Conservation (phyloP, 2,888 invertebrate species). For the Creontiades dilutus region DNA sequence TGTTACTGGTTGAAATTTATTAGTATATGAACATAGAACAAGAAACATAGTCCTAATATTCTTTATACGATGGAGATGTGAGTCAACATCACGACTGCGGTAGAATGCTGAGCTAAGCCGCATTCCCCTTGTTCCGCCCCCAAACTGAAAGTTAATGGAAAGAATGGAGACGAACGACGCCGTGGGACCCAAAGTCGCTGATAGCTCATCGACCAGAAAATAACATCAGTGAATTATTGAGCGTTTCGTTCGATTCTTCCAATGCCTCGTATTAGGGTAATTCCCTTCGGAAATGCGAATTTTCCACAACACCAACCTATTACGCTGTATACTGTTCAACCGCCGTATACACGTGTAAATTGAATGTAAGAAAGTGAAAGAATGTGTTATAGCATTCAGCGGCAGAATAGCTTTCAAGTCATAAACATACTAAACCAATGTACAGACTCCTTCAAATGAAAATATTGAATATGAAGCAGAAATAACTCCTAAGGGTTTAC, state of each 20-base stretch:
- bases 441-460: too few species aligned
- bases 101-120: neutral
- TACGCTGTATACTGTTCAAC: neutral
- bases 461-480: too few species aligned
- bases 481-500: too few species aligned
- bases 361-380: too few species aligned
- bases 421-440: too few species aligned
- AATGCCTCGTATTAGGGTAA: neutral
- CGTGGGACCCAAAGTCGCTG: neutral
- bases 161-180: neutral
- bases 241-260: conserved; percentile 42
- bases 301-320: neutral
- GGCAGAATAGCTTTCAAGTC: too few species aligned
- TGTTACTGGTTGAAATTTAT: too few species aligned
- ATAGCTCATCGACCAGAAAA: conserved; percentile 57
- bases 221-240: conserved; percentile 55
- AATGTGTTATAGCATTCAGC: too few species aligned
- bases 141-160: neutral
- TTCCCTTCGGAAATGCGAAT: conserved; percentile 3
- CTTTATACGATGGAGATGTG: too few species aligned
- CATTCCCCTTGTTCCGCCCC: neutral
- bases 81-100: neutral
- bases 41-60: too few species aligned
- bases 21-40: too few species aligned
- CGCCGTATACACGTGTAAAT: too few species aligned